These are phyloP conservation scores for Melozone crissalis DNA, from an alignment of 2,113 vertebrate species.

Conservation along the genomic window DNA sequence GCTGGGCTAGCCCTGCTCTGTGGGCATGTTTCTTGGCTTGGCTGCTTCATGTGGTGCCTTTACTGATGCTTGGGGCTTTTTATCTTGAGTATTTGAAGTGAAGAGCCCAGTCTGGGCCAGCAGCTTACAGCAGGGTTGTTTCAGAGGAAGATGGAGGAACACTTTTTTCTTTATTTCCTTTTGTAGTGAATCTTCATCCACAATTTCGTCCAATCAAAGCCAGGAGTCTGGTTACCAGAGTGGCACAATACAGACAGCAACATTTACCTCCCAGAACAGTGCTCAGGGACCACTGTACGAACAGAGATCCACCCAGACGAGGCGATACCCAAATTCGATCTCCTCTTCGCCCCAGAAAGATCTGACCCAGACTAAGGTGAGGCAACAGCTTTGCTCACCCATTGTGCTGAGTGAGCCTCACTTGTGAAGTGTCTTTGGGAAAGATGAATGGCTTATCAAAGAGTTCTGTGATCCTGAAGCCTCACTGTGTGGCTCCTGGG, in stretches of 20 bases:
- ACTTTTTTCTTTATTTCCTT: not conserved
- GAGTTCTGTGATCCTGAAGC: not conserved
- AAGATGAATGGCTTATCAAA: not conserved
- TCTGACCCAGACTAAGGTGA: slow-evolving; percentile 90
- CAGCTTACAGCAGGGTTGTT: not conserved
- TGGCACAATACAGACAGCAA: slow-evolving; percentile 77
- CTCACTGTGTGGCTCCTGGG: not conserved
- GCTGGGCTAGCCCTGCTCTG: not conserved
- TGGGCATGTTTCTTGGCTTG: not conserved
- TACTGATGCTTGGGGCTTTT: not conserved
- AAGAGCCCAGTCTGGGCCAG: too few relatives aligned
- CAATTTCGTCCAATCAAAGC: slow-evolving; percentile 86
- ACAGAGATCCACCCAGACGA: slow-evolving; percentile 89
- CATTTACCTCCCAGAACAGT: slow-evolving; percentile 82
- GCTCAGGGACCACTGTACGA: slow-evolving; percentile 89
- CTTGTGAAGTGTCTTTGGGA: rapidly evolving
- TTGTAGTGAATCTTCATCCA: slow-evolving; percentile 85
- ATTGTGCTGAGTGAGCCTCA: not conserved
- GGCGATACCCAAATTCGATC: slow-evolving; percentile 88
- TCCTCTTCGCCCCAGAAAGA: slow-evolving; percentile 95
- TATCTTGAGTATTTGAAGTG: not conserved
- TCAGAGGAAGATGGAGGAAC: not conserved
- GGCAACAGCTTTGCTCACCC: not conserved
- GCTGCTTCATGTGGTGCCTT: not conserved
- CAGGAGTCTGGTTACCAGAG: slow-evolving; percentile 85